Conservation (phyloP, 2,888 invertebrate species). For the Argyra leucocephala region DNA sequence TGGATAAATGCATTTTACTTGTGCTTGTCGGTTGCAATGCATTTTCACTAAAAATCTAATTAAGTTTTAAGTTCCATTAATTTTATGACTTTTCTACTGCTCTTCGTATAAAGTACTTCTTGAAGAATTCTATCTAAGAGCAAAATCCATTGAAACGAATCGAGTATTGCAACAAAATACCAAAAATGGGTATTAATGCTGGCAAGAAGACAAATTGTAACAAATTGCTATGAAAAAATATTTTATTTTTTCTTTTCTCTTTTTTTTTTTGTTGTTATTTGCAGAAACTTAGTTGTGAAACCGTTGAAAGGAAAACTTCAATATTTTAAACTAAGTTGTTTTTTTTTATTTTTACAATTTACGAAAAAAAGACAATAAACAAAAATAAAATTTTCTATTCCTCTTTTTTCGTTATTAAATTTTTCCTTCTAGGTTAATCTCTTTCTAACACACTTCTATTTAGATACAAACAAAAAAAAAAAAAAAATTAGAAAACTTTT, state of each 20-base stretch:
- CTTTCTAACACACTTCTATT: too few species aligned
- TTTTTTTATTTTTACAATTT: background rate
- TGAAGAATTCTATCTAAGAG: background rate
- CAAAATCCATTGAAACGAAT: background rate
- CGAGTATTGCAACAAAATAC: background rate
- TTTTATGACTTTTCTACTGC: background rate
- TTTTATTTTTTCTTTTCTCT: too few species aligned
- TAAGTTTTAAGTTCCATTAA: background rate
- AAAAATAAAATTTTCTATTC: too few species aligned
- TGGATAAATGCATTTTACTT: too few species aligned
- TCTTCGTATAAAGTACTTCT: too few species aligned
- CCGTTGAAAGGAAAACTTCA: background rate
- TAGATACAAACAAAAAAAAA: too few species aligned
- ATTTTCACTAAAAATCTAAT: background rate
- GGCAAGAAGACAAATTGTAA: background rate
- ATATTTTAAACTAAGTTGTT: background rate
- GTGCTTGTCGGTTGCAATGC: too few species aligned
- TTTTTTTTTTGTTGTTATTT: background rate
- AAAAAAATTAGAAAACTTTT: too few species aligned
- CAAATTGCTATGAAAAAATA: background rate
- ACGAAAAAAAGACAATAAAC: too few species aligned
- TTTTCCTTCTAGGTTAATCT: background rate
- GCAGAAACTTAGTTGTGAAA: background rate
- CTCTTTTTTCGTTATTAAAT: background rate
- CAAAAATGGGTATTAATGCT: too few species aligned